These are phyloP conservation scores for Paradoxurus hermaphroditus DNA, from an alignment of 2,113 vertebrate genomes.

Conservation along the genomic window DNA sequence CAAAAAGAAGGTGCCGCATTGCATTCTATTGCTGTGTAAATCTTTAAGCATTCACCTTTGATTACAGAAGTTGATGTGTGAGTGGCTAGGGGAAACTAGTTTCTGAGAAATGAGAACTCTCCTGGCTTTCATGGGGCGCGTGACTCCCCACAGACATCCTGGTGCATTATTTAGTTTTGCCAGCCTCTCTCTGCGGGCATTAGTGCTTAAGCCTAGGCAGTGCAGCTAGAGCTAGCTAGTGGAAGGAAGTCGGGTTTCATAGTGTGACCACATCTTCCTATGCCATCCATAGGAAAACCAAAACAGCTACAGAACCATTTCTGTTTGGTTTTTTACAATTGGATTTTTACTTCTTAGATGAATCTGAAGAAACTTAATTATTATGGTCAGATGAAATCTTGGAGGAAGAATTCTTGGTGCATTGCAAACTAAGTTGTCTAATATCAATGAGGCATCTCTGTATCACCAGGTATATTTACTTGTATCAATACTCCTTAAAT, in stretches of 20 bases:
- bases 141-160: conserved; percentile 43
- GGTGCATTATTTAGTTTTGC: conserved; percentile 67
- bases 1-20: not conserved
- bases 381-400: not conserved
- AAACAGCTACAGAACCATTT: conserved; percentile 33
- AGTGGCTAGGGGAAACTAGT: conserved; percentile 50
- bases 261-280: conserved; percentile 29
- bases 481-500: not conserved
- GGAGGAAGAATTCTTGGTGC: not conserved
- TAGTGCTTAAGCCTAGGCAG: not conserved
- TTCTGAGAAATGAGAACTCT: conserved; percentile 61
- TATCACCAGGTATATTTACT: not conserved
- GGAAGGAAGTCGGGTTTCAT: conserved; percentile 57
- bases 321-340: conserved; percentile 27
- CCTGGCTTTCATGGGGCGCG: conserved; percentile 17
- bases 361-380: conserved; percentile 1
- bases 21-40: conserved; percentile 16
- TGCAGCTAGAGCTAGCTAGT: conserved; percentile 6
- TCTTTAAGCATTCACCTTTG: conserved; percentile 58
- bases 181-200: conserved; percentile 45
- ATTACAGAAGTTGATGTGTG: conserved; percentile 54
- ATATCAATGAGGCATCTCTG: not conserved
- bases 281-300: not conserved
- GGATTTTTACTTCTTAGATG: not conserved
- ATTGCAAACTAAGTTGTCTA: not conserved